Conservation (phyloP, 2,888 invertebrate genomes). For the Sinhomidia bicolor region DNA sequence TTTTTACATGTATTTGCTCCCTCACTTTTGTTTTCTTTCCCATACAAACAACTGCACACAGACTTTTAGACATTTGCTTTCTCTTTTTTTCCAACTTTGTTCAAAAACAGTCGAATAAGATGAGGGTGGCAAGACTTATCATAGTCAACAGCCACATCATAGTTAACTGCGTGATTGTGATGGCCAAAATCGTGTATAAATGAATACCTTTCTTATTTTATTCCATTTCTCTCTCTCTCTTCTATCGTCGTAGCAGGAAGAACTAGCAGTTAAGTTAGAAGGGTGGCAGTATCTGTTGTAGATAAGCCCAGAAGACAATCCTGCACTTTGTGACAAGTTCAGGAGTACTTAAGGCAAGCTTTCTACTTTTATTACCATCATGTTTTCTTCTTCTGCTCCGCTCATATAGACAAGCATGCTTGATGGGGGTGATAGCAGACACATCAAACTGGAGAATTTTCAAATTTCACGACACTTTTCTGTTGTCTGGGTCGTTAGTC, state of each 20-base stretch:
- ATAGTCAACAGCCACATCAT: slow-evolving; percentile 27
- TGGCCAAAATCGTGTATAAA: not conserved
- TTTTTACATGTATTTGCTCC: not conserved
- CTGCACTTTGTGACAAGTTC: slow-evolving; percentile 70
- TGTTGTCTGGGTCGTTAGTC: slow-evolving; percentile 66
- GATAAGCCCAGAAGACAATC: slow-evolving; percentile 48
- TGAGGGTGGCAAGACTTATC: slow-evolving; percentile 37
- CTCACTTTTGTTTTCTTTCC: too few relatives aligned
- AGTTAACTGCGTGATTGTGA: not conserved
- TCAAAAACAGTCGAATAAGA: not conserved
- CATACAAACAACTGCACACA: not conserved
- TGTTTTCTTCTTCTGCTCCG: slow-evolving; percentile 24
- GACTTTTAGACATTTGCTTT: not conserved
- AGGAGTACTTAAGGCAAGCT: slow-evolving; percentile 63
- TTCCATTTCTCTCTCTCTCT: not conserved
- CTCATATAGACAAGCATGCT: not conserved
- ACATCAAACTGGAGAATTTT: slow-evolving; percentile 55
- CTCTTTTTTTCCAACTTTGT: not conserved
- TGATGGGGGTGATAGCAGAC: slow-evolving; percentile 40
- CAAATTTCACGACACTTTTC: slow-evolving; percentile 65
- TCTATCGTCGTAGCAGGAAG: not conserved
- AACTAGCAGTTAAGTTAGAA: not conserved
- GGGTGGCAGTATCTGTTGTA: not conserved
- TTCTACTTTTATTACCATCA: slow-evolving; percentile 40
- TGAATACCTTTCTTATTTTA: not conserved